phyloP scores from a whole-genome alignment of 2,113 vertebrate species.

The Vulpes lagopus region DNA sequence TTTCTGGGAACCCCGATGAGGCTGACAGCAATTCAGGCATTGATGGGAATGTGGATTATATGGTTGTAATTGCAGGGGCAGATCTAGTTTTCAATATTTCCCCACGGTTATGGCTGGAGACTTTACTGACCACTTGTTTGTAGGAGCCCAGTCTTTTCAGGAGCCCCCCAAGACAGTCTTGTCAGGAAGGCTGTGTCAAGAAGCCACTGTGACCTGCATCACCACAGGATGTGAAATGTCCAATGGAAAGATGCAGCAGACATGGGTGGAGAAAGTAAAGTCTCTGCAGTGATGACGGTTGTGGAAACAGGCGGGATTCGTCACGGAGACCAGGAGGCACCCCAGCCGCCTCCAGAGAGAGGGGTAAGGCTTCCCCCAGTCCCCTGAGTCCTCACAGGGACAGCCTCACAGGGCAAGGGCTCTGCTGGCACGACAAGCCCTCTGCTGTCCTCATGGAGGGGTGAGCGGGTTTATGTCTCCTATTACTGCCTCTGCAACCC shows the following conservation, averaged over 20 bases:
- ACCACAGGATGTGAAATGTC: not conserved
- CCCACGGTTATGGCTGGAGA: not conserved
- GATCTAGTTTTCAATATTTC: not conserved
- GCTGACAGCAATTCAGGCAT: not conserved
- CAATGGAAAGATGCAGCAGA: not conserved
- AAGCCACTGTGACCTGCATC: not conserved
- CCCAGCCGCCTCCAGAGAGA: not conserved
- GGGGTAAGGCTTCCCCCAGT: not conserved
- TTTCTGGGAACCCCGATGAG: not conserved
- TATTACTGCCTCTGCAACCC: not conserved
- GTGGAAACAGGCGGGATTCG: not conserved
- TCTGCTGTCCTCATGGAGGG: not conserved
- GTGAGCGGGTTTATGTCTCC: not conserved
- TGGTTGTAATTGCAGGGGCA: not conserved
- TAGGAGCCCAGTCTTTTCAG: not conserved
- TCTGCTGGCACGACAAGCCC: not conserved
- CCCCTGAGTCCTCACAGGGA: not conserved
- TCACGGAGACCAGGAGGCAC: not conserved
- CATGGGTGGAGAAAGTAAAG: accelerated
- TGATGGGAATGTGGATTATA: not conserved
- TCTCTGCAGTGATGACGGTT: not conserved
- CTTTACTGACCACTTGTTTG: not conserved
- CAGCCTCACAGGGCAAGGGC: not conserved
- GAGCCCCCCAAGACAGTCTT: not conserved
- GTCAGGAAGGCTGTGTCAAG: not conserved